A percentile compares a stretch with the other conserved stretches of the same genome.
phyloP scores from a whole-genome alignment of 2,797 vertebrate genomes.

The Staurois parvus region DNA sequence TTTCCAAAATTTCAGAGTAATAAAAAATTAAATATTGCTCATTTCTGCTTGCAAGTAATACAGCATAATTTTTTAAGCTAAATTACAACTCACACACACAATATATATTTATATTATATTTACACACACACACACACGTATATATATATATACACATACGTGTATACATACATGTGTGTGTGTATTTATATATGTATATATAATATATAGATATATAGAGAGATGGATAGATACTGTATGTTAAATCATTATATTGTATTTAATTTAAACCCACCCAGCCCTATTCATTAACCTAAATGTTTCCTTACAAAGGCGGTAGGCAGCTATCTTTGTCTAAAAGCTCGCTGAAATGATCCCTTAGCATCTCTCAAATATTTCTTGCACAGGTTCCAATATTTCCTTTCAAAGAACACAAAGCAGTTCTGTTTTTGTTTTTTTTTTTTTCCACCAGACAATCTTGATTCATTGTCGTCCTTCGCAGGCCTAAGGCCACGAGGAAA shows the following conservation, averaged over 20 bases:
- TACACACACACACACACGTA: too few relatives aligned
- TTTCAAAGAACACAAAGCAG: constrained; percentile 10
- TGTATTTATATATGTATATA: too few relatives aligned
- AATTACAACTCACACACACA: neutral
- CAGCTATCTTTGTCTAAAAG: neutral
- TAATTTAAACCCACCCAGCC: neutral
- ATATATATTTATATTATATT: too few relatives aligned
- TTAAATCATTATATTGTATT: neutral
- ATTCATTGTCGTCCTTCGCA: constrained; percentile 25
- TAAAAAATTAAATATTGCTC: neutral
- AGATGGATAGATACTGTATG: too few relatives aligned
- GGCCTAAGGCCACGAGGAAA: constrained; percentile 28
- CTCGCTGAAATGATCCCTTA: neutral
- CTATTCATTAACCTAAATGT: neutral
- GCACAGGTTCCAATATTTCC: neutral
- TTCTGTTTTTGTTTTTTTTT: neutral
- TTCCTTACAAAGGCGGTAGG: neutral
- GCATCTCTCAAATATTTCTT: neutral
- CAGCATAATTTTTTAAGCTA: too few relatives aligned
- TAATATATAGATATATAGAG: too few relatives aligned
- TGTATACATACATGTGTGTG: too few relatives aligned
- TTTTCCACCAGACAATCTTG: constrained; percentile 1
- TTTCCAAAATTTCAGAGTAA: neutral
- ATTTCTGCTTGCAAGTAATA: too few relatives aligned
- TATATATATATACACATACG: too few relatives aligned